A percentile compares a stretch with the other conserved stretches of the same genome.
These are phyloP conservation scores for Pedionomus torquatus DNA, from an alignment of 2,113 vertebrate genomes.

Conservation along the genomic window DNA sequence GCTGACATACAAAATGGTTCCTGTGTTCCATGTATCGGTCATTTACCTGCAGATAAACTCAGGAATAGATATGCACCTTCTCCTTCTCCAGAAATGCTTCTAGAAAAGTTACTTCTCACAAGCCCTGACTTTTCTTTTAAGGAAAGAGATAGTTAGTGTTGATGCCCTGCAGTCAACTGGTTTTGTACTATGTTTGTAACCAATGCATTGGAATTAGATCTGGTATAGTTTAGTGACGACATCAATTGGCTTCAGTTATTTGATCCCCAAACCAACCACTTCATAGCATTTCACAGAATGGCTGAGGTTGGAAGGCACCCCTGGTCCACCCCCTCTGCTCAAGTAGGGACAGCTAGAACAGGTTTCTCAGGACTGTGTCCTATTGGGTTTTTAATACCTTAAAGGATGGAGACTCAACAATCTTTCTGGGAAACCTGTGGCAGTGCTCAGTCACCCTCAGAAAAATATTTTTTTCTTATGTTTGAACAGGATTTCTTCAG, in stretches of 20 bases:
- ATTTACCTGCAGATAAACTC: neutral
- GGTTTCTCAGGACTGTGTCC: neutral
- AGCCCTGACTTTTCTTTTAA: neutral
- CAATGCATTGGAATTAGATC: neutral
- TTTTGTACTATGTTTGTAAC: neutral
- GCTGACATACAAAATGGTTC: neutral
- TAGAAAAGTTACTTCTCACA: neutral
- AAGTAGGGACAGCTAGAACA: neutral
- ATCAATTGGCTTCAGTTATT: neutral
- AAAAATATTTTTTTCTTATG: neutral
- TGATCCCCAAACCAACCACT: neutral
- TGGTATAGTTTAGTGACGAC: neutral
- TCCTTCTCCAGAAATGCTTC: neutral
- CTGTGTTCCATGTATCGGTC: neutral
- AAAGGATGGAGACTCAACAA: neutral
- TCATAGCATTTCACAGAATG: neutral
- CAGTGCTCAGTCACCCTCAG: neutral
- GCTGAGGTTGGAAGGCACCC: neutral
- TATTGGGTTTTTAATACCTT: neutral
- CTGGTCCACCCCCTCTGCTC: neutral
- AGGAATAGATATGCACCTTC: neutral
- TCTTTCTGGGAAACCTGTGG: neutral
- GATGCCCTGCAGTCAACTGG: neutral
- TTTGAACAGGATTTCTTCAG: neutral
- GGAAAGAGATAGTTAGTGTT: neutral